Evolutionary conservation across 2,113 vertebrate genomes (phyloP).

Genomic region (Bufo gargarizans): DNA sequence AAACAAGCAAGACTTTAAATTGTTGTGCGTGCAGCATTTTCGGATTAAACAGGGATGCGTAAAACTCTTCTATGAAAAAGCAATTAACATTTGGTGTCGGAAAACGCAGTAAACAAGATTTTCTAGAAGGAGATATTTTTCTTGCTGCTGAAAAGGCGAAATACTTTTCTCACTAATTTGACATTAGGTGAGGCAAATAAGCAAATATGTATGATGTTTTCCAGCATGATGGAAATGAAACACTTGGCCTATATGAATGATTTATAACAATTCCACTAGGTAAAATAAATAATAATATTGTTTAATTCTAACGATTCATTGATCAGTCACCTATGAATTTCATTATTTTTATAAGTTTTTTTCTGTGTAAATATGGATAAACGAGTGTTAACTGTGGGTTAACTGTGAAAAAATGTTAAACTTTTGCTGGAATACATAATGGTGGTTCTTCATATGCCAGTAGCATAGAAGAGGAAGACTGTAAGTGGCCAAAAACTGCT

Average conservation of each 20-base stretch:
- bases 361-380: background rate
- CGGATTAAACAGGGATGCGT: slow-evolving; percentile 71
- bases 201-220: slow-evolving; percentile 3
- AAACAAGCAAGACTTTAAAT: slow-evolving; percentile 79
- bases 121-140: slow-evolving; percentile 61
- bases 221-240: slow-evolving; percentile 12
- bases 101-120: slow-evolving; percentile 71
- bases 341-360: background rate
- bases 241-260: background rate
- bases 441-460: too few relatives aligned
- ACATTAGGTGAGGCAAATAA: slow-evolving; percentile 39
- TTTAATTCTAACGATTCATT: background rate
- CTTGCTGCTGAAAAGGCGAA: slow-evolving; percentile 43
- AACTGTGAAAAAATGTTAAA: too few relatives aligned
- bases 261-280: slow-evolving; percentile 4
- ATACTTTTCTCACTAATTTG: slow-evolving; percentile 43
- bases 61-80: slow-evolving; percentile 72
- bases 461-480: too few relatives aligned
- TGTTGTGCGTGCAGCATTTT: slow-evolving; percentile 72
- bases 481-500: too few relatives aligned
- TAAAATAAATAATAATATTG: background rate
- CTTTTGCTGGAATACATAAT: too few relatives aligned
- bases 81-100: slow-evolving; percentile 74
- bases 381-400: too few relatives aligned
- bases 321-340: background rate